Conservation (phyloP, 2,113 vertebrate genomes). For the Chaetura pelagica region DNA sequence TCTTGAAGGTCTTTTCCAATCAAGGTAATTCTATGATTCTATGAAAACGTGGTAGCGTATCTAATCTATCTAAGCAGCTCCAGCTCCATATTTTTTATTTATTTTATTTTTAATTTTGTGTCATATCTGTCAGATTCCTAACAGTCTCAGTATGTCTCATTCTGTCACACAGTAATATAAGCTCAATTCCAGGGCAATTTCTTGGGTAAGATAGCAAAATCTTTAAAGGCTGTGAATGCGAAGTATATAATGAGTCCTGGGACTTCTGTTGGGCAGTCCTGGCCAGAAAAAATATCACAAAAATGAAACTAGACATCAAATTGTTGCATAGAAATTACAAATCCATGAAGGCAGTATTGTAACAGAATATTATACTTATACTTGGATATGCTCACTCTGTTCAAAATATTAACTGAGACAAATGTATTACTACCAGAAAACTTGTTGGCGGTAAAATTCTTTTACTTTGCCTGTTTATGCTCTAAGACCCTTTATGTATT, state of each 20-base stretch:
- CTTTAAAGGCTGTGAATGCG: neutral
- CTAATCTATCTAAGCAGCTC: neutral
- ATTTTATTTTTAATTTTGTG: neutral
- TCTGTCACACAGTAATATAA: neutral
- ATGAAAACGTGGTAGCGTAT: neutral
- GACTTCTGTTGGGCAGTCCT: neutral
- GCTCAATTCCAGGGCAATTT: neutral
- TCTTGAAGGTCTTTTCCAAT: too few species aligned
- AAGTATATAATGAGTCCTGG: neutral
- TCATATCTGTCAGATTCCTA: neutral
- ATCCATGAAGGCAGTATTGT: neutral
- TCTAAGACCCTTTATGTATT: neutral
- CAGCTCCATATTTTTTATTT: neutral
- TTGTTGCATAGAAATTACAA: neutral
- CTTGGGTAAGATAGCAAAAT: neutral
- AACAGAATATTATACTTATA: neutral
- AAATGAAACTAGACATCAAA: neutral
- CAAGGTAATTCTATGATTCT: too few species aligned
- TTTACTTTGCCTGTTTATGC: neutral
- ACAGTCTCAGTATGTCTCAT: neutral
- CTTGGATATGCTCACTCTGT: neutral
- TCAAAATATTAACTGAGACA: neutral
- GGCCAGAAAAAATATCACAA: neutral
- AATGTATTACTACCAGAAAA: neutral
- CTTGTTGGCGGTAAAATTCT: neutral